phyloP scores from a whole-genome alignment of 2,113 vertebrate genomes.

The Poeciliopsis occidentalis region DNA sequence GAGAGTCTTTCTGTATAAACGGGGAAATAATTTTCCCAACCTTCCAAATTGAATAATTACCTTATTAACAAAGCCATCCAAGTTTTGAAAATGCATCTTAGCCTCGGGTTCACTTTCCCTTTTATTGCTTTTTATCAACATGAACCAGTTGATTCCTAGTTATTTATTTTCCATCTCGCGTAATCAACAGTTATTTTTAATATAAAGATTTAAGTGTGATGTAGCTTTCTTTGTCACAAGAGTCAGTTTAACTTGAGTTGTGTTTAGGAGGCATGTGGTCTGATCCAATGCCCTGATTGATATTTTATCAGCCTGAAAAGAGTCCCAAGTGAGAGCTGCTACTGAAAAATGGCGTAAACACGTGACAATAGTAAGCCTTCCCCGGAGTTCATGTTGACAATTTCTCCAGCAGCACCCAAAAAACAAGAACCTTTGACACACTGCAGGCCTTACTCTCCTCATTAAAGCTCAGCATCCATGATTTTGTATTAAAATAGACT shows the following conservation, averaged over 20 bases:
- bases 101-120: conserved; percentile 25
- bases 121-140: conserved; percentile 60
- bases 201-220: conserved; percentile 36
- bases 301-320: too few relatives aligned
- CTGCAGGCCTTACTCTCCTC: too few relatives aligned
- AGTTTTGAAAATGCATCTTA: conserved; percentile 52
- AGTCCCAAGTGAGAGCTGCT: too few relatives aligned
- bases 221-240: conserved; percentile 1
- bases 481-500: too few relatives aligned
- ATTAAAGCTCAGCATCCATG: too few relatives aligned
- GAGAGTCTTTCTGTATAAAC: conserved; percentile 51
- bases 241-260: background rate
- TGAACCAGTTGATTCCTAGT: conserved; percentile 63
- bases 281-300: too few relatives aligned
- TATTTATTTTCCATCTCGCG: conserved; percentile 50
- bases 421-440: too few relatives aligned
- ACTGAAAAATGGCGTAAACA: too few relatives aligned
- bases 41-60: conserved; percentile 66
- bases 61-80: conserved; percentile 64
- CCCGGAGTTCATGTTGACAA: too few relatives aligned
- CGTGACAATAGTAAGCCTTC: too few relatives aligned
- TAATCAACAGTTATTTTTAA: conserved; percentile 60
- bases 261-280: too few relatives aligned
- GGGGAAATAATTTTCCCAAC: conserved; percentile 67
- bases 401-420: too few relatives aligned